Percentiles rank a stretch among this genome's conserved stretches.
Evolutionary conservation across 1,140 invertebrate genomes (phyloP).

Genomic region (Hirudo medicinalis): DNA sequence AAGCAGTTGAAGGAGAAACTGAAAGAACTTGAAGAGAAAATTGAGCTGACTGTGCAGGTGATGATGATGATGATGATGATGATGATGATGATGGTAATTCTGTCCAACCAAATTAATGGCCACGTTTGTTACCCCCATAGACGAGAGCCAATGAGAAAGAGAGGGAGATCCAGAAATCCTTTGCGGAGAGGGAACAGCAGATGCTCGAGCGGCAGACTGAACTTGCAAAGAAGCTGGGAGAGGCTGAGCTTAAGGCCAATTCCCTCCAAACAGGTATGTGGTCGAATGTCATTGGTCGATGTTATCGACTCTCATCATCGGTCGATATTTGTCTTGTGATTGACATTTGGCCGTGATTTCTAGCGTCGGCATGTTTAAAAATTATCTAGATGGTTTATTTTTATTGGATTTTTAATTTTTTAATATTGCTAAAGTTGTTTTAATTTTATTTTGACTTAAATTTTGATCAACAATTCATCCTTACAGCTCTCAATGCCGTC

Average conservation of each 20-base stretch:
- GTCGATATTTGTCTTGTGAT: background rate
- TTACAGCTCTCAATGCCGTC: conserved; percentile 38
- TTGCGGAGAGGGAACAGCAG: conserved; percentile 41
- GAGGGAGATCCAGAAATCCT: conserved; percentile 37
- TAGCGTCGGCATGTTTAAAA: too few relatives aligned
- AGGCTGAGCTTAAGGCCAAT: conserved; percentile 40
- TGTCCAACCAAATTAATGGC: background rate
- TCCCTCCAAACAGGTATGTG: conserved; percentile 36
- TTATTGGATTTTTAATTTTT: background rate
- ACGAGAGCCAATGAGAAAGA: conserved; percentile 41
- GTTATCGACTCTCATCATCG: background rate
- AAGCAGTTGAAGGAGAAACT: conserved; percentile 43
- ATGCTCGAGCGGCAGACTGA: conserved; percentile 38
- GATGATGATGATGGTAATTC: background rate
- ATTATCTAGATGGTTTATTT: too few relatives aligned
- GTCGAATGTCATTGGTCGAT: too few relatives aligned
- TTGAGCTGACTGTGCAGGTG: conserved; percentile 40
- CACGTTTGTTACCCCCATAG: conserved; percentile 24
- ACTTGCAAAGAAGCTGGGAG: conserved; percentile 39
- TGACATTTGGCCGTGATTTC: background rate
- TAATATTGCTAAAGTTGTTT: too few relatives aligned
- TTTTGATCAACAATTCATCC: conserved; percentile 13
- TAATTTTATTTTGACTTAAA: too few relatives aligned
- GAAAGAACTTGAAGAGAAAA: conserved; percentile 41
- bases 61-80: conserved; percentile 18